Conservation (phyloP, 2,113 vertebrate species). For the Myrmophylax atrothorax region DNA sequence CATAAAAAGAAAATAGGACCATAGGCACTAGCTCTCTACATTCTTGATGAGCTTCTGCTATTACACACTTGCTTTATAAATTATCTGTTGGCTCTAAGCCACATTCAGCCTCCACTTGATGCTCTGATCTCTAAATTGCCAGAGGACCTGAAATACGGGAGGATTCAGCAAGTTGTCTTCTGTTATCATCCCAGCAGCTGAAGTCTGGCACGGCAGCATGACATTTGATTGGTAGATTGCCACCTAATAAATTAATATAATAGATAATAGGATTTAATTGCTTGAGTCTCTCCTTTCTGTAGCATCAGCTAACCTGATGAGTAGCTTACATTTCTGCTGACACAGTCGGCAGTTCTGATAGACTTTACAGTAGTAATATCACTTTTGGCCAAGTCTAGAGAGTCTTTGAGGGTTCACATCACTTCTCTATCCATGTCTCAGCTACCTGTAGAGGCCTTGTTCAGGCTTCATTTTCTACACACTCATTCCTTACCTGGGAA, state of each 20-base stretch:
- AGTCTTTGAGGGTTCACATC: background rate
- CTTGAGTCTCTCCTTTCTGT: conserved; percentile 6
- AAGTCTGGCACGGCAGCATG: background rate
- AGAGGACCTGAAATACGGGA: background rate
- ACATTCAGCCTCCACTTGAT: background rate
- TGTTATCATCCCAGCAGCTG: background rate
- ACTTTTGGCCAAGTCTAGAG: background rate
- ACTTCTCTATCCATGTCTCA: background rate
- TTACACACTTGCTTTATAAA: conserved; percentile 14
- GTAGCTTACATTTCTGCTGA: conserved; percentile 25
- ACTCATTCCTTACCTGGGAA: background rate
- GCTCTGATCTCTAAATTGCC: conserved; percentile 32
- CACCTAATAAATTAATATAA: conserved; percentile 58
- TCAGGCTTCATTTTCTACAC: background rate
- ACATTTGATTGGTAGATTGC: conserved; percentile 50
- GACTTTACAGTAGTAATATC: background rate
- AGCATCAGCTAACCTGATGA: conserved; percentile 34
- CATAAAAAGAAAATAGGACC: conserved; percentile 3
- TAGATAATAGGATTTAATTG: conserved; percentile 54
- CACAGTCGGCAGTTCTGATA: background rate
- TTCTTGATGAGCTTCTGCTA: conserved; percentile 14
- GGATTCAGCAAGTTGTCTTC: conserved; percentile 34
- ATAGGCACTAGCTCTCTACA: background rate
- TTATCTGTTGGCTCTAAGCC: conserved; percentile 44
- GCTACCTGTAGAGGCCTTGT: background rate